A percentile compares a stretch with the other conserved stretches of the same genome.
phyloP scores from a whole-genome alignment of 37 sponge, comb jelly and placozoan species.

The Beroe forskalii region DNA sequence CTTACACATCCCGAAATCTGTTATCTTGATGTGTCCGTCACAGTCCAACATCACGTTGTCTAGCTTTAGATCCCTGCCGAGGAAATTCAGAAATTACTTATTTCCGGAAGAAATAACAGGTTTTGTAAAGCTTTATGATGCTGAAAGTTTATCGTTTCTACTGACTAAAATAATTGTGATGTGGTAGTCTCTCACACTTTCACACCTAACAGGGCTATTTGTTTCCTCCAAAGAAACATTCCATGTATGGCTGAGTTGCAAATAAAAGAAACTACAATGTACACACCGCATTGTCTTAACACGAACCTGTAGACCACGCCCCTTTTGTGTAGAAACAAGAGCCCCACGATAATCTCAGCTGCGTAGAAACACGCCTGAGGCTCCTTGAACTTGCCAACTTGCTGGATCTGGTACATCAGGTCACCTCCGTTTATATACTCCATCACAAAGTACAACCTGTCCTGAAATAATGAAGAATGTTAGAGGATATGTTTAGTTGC shows the following conservation, averaged over 20 bases:
- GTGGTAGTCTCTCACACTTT: too few relatives aligned
- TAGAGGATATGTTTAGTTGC: too few relatives aligned
- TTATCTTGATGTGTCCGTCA: conserved; percentile 96
- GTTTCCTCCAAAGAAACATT: too few relatives aligned
- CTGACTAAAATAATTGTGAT: too few relatives aligned
- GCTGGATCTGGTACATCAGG: conserved; percentile 94
- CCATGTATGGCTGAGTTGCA: too few relatives aligned
- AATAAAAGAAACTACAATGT: too few relatives aligned
- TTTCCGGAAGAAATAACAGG: too few relatives aligned
- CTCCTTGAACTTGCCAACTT: conserved; percentile 84
- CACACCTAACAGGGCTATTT: too few relatives aligned
- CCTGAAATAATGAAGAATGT: conserved; percentile 61
- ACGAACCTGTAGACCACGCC: conserved; percentile 72
- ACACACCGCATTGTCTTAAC: too few relatives aligned
- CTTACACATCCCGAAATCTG: conserved; percentile 98
- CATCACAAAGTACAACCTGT: conserved; percentile 96
- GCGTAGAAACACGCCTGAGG: conserved; percentile 84
- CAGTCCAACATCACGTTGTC: conserved; percentile 91
- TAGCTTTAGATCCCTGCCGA: conserved; percentile 85
- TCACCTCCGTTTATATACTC: conserved; percentile 92
- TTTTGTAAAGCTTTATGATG: too few relatives aligned
- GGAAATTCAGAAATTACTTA: too few relatives aligned
- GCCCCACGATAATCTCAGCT: conserved; percentile 86
- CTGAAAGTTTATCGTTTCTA: too few relatives aligned
- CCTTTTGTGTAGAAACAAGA: conserved; percentile 76